Conservation (phyloP, 2,113 vertebrate species). For the Anas platyrhynchos region DNA sequence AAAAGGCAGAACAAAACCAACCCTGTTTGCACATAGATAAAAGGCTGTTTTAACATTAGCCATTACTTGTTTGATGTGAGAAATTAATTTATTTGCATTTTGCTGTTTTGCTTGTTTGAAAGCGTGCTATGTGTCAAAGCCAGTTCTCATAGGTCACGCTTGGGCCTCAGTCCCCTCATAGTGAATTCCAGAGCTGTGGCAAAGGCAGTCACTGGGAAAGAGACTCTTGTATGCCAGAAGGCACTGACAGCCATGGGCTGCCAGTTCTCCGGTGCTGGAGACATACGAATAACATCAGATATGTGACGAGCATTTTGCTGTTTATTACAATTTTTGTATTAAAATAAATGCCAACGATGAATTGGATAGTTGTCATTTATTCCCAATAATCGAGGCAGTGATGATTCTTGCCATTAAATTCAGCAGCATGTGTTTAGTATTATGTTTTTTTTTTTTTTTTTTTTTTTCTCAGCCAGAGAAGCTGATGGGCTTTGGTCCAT, state of each 20-base stretch:
- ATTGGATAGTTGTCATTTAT: not conserved
- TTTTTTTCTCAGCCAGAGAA: not conserved
- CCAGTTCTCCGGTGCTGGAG: not conserved
- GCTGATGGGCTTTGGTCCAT: not conserved
- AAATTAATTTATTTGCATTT: slow-evolving; percentile 58
- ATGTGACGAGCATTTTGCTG: not conserved
- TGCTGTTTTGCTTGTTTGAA: not conserved
- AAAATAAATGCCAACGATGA: not conserved
- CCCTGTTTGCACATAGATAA: slow-evolving; percentile 11
- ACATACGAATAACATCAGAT: not conserved
- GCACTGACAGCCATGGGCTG: not conserved
- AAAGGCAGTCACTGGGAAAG: not conserved
- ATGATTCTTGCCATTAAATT: not conserved
- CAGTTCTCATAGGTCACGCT: not conserved
- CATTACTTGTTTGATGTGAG: slow-evolving; percentile 45
- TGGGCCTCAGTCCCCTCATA: not conserved
- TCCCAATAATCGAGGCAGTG: not conserved
- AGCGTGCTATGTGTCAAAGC: not conserved
- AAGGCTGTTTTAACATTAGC: slow-evolving; percentile 25
- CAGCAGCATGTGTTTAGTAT: not conserved
- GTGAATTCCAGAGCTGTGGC: slow-evolving; percentile 20
- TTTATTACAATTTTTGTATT: not conserved
- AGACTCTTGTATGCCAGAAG: not conserved
- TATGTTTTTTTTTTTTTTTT: not conserved
- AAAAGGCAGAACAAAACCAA: not conserved